These are phyloP conservation scores for Saccopteryx bilineata DNA, from an alignment of 2,113 vertebrate species.

Conservation along the genomic window DNA sequence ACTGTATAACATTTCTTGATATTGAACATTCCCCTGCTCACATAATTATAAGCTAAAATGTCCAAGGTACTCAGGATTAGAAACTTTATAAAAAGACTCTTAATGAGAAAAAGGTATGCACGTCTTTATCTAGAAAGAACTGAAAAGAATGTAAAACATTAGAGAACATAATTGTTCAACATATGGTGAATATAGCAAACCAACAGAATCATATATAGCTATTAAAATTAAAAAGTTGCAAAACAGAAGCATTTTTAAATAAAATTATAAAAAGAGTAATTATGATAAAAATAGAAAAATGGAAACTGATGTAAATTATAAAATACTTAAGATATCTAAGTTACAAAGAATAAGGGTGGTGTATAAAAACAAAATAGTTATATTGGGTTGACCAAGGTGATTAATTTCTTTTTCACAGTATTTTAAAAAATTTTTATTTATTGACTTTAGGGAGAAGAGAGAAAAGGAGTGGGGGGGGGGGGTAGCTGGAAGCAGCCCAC, in stretches of 20 bases:
- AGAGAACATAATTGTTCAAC: background rate
- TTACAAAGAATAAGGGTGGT: conserved; percentile 1
- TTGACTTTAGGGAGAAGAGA: no score
- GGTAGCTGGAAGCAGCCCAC: no score
- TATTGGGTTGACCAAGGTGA: background rate
- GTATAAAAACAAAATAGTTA: conserved; percentile 4
- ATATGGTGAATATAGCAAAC: background rate
- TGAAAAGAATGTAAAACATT: conserved; percentile 6
- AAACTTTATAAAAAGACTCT: background rate
- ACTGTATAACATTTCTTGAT: background rate
- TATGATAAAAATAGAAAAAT: conserved; percentile 45
- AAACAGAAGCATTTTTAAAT: background rate
- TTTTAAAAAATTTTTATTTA: background rate
- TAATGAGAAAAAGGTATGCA: background rate
- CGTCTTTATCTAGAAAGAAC: background rate
- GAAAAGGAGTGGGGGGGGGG: no score
- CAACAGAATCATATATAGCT: background rate
- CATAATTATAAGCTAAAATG: background rate
- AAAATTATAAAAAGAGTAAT: background rate
- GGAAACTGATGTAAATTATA: background rate
- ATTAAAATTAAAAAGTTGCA: background rate
- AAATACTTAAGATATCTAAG: background rate
- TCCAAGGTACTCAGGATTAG: background rate
- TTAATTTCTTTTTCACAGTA: background rate
- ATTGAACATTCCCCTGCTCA: background rate